Conservation (phyloP, 2,113 vertebrate genomes). For the Labeo rohita region DNA sequence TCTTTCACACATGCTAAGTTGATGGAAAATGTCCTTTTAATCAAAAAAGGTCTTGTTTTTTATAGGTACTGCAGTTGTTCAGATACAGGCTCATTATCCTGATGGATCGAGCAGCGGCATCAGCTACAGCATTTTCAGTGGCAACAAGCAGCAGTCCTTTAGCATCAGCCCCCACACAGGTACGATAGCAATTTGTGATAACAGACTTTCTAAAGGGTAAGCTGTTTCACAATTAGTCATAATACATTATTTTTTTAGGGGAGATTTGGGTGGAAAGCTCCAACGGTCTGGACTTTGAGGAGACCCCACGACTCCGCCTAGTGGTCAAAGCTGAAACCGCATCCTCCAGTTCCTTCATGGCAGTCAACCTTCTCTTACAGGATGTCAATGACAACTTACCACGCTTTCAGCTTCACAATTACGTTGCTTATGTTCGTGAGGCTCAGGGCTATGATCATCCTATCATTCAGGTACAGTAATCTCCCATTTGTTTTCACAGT, state of each 20-base stretch:
- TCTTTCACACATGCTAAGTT: not conserved
- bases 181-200: conserved; percentile 57
- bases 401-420: conserved; percentile 92
- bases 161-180: conserved; percentile 87
- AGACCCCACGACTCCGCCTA: conserved; percentile 85
- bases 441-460: conserved; percentile 87
- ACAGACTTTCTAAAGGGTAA: not conserved
- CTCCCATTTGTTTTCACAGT: conserved; percentile 53
- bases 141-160: conserved; percentile 86
- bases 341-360: conserved; percentile 85
- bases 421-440: conserved; percentile 90
- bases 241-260: conserved; percentile 71
- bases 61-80: conserved; percentile 85
- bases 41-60: not conserved
- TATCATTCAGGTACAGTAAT: conserved; percentile 78
- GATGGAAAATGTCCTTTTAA: not conserved
- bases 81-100: conserved; percentile 79
- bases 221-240: not conserved
- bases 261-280: conserved; percentile 87
- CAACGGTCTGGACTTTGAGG: conserved; percentile 87
- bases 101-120: conserved; percentile 84
- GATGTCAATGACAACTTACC: conserved; percentile 96
- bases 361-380: conserved; percentile 89
- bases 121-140: conserved; percentile 92
- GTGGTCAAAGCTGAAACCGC: conserved; percentile 91